Evolutionary conservation across 2,888 invertebrate species (phyloP), one percentile per base, ranked within the genome.

Genomic region (Azorinus chamasolen): DNA sequence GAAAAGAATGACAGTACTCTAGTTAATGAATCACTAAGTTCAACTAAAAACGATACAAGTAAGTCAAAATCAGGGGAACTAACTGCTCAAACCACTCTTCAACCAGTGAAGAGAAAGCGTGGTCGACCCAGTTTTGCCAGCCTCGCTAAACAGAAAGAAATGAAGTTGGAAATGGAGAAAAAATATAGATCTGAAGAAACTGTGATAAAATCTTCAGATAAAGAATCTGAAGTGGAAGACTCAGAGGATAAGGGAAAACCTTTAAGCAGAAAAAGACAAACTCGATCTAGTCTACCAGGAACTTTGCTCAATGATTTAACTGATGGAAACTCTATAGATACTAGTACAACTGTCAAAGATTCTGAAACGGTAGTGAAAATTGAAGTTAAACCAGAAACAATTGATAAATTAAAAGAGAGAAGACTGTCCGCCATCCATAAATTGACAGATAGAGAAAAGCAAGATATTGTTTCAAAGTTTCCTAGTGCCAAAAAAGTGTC

Each of bases 401-500:
- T 16, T 24, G 27, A 51, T 22, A 51, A 16, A 22, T 18, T 16
- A 10, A 37, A 63, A 27, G 72, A 71, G 16, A 63, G 76, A 37
- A 63, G 75, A 53, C 48, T 54, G 22, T 63, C 79, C 32, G 39
- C 75, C 6, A 18, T 64, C 46, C 51, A 59, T 1, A 80, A 76
- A 53, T 53, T 73, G 14, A 48, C 57, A 20, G 77, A 78, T n/a
- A 22, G 64, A 14, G 76, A 79, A 46, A 82, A 74, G 25, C 63
- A 65, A 43, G 64, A 75, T 25, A 51, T 74, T n/a, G 66, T 70
- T 22, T 51, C 68, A 16, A 62, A 54, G 24, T 66, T 69, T 48
- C 77, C 80, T 12, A 77, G 69, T 51, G 70, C 83, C 24, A 77
- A 79, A 46, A 73, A 79, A 61, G 83, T 85, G 5, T 79, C 85